Percentiles rank a stretch among this genome's conserved stretches.
Conservation (phyloP, 2,888 invertebrate species). For the Eilema caniola region DNA sequence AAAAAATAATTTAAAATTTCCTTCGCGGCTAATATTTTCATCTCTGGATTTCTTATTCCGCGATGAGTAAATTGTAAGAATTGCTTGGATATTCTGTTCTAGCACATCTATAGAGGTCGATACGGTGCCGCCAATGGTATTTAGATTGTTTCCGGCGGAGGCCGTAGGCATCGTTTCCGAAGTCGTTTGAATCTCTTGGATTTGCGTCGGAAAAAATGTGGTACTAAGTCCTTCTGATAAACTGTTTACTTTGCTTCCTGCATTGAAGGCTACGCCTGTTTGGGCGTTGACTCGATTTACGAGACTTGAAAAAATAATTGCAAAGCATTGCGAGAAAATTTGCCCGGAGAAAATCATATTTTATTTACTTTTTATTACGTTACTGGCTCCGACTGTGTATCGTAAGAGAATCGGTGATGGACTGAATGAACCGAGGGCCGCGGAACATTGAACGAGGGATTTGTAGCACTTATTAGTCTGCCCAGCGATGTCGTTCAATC, state of each 20-base stretch:
- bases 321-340: slow-evolving; percentile 42
- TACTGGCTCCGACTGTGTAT: slow-evolving; percentile 50
- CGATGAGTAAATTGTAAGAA: slow-evolving; percentile 69
- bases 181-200: slow-evolving; percentile 70
- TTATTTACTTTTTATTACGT: slow-evolving; percentile 47
- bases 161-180: slow-evolving; percentile 74
- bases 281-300: slow-evolving; percentile 64
- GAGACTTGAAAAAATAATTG: slow-evolving; percentile 65
- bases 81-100: slow-evolving; percentile 77
- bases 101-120: slow-evolving; percentile 56
- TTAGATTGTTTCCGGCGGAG: slow-evolving; percentile 81
- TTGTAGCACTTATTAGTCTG: slow-evolving; percentile 86
- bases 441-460: slow-evolving; percentile 75
- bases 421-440: slow-evolving; percentile 50
- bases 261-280: slow-evolving; percentile 55
- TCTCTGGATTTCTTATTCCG: slow-evolving; percentile 66
- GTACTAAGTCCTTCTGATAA: slow-evolving; percentile 52
- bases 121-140: slow-evolving; percentile 63
- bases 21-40: slow-evolving; percentile 57
- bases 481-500: slow-evolving; percentile 77
- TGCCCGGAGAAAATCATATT: slow-evolving; percentile 64
- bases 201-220: slow-evolving; percentile 70
- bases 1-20: slow-evolving; percentile 62
- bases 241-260: slow-evolving; percentile 62
- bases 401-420: slow-evolving; percentile 62